Evolutionary conservation across 1,140 invertebrate genomes (phyloP).

Genomic region (Caenorhabditis elegans): WBcel235 BX284602.5:6841001-6841500

Average conservation of each 20-base stretch:
- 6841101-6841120: neutral
- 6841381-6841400: neutral
- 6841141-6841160: neutral
- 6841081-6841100: too few relatives aligned
- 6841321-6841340: neutral
- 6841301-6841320: neutral
- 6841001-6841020: neutral
- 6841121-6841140: neutral
- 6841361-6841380: neutral
- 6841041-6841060: constrained; percentile 15
- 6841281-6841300: neutral
- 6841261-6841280: neutral
- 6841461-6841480: constrained; percentile 59
- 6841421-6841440: too few relatives aligned
- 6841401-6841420: constrained; percentile 17
- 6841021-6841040: neutral
- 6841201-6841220: neutral
- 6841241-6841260: neutral
- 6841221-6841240: neutral
- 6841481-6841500: constrained; percentile 90
- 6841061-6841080: constrained; percentile 6
- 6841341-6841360: neutral
- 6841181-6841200: neutral
- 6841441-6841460: neutral
- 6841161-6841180: neutral